phyloP scores from a whole-genome alignment of 92 coral and sea anemone genomes.

The Palythoa heliodiscus region DNA sequence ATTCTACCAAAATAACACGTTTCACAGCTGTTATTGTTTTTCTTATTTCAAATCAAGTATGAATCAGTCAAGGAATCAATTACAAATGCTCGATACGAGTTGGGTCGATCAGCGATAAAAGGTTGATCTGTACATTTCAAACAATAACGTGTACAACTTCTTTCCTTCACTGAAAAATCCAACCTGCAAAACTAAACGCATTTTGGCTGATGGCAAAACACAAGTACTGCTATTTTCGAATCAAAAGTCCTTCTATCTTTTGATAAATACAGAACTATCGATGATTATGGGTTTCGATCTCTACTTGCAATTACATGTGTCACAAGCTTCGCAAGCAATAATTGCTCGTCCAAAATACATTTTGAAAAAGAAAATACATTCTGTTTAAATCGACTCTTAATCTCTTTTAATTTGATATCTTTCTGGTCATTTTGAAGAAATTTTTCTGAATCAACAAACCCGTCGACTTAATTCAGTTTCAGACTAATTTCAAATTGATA shows the following conservation, averaged over 20 bases:
- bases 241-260: not conserved
- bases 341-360: not conserved
- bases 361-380: not conserved
- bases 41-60: not conserved
- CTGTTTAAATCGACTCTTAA: not conserved
- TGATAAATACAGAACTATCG: not conserved
- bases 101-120: not conserved
- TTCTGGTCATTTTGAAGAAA: not conserved
- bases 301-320: not conserved
- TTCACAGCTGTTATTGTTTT: not conserved
- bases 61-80: not conserved
- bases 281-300: not conserved
- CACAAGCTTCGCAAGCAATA: not conserved
- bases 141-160: not conserved
- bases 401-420: not conserved
- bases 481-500: not conserved
- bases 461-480: not conserved
- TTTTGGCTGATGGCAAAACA: not conserved
- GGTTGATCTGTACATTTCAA: not conserved
- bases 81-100: not conserved
- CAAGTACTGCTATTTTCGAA: not conserved
- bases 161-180: not conserved
- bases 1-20: conserved; percentile 8
- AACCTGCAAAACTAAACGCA: not conserved
- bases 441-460: conserved; percentile 36